A percentile compares a stretch with the other conserved stretches of the same genome.
phyloP scores from a whole-genome alignment of 2,113 vertebrate species.

The Osmerus mordax region DNA sequence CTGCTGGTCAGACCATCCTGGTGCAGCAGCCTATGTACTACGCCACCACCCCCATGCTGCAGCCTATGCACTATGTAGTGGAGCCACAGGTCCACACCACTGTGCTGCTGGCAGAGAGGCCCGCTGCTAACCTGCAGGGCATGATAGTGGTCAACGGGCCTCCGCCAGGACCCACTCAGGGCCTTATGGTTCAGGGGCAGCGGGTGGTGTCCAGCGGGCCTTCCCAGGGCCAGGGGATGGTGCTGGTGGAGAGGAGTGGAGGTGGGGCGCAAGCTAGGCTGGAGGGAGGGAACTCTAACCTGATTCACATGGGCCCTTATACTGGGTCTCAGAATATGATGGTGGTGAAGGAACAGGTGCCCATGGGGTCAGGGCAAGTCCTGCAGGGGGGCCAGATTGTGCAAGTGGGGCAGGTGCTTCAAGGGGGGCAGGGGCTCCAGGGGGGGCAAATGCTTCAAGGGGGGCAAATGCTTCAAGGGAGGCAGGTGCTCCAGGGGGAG shows the following conservation, averaged over 20 bases:
- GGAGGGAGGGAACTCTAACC: conserved; percentile 20
- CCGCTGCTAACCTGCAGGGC: conserved; percentile 32
- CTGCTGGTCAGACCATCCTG: conserved; percentile 43
- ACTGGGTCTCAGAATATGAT: conserved; percentile 58
- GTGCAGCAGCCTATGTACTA: conserved; percentile 31
- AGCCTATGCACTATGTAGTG: conserved; percentile 53
- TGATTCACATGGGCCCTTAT: conserved; percentile 45
- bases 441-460: conserved; percentile 8
- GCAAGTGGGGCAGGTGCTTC: background rate
- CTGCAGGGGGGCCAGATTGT: background rate
- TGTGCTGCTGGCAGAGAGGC: conserved; percentile 40
- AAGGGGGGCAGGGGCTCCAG: background rate
- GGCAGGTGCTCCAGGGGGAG: background rate
- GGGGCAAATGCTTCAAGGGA: conserved; percentile 14
- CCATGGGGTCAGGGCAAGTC: conserved; percentile 31
- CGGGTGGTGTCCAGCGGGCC: background rate
- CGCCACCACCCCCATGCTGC: conserved; percentile 28
- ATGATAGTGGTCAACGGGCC: conserved; percentile 42
- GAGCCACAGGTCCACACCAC: conserved; percentile 54
- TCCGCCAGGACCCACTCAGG: conserved; percentile 23
- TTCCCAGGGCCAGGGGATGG: conserved; percentile 21
- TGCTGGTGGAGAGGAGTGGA: conserved; percentile 45
- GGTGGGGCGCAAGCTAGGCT: conserved; percentile 34
- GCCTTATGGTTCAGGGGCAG: conserved; percentile 44
- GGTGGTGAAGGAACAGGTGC: conserved; percentile 50